Evolutionary conservation across 1,140 invertebrate species (phyloP), one percentile per base, ranked within the genome.

Genomic region (Philaenus spumarius): DNA sequence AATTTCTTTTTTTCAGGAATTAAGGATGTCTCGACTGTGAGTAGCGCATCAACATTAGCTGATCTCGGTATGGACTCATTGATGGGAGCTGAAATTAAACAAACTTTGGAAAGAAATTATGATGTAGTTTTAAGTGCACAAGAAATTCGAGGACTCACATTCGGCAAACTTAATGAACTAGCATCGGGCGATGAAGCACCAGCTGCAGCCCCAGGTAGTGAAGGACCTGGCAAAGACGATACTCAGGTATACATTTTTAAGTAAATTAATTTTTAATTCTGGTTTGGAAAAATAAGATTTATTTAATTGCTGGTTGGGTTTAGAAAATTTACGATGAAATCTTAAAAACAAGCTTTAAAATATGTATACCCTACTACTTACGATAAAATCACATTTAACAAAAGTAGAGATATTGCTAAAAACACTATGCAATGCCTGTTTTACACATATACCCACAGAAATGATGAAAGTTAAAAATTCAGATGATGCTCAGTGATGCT

Each of bases 11-110:
- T 45, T 63, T 17, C 35, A 67, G 74, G 68, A 52, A 80, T 96
- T 51, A 93, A 97, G 67, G 90, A 97, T 67, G 69, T 83, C 0
- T 85, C 81, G 55, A 85, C 83, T 46, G 77, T 97, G 2, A 85
- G 87, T 48, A 73, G 81, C 26, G 79, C 81, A 5, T 80, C 85
- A 0, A 89, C 83, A 19, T 75, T 99, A 5, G 89, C 89, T 12
- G 95, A 98, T 71, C 78, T 98, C 6, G 95, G 96, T 46, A 92
- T 98, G 83, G 96, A 98, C 69, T 97, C 94, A 0, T 75, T 99
- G 34, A 98, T 98, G 95, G 93, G 93, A 54, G 93, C 96, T 0
- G 96, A 98, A 78, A 94, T 98, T 59, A 97, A 97, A 74, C 95
- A 98, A 71, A 93, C 89, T 0, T 73, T 98, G 7, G 95, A 98